Percentiles rank a stretch among this genome's conserved stretches.
These are phyloP conservation scores for Spodoptera littoralis DNA, from an alignment of 2,888 invertebrate species.

Conservation along the genomic window DNA sequence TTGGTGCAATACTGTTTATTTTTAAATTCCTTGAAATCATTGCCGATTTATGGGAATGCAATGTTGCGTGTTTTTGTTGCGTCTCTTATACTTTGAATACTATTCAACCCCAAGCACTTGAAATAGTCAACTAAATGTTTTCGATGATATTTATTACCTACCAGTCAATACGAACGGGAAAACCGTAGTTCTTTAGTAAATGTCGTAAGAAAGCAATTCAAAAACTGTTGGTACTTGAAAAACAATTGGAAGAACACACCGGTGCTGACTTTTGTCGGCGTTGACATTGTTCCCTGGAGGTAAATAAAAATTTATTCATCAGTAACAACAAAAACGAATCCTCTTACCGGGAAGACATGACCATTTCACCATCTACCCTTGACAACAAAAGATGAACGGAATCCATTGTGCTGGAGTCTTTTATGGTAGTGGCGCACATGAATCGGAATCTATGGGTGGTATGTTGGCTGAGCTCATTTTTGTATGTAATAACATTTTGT, in stretches of 20 bases:
- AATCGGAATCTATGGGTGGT: conserved; percentile 71
- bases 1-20: conserved; percentile 43
- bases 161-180: conserved; percentile 22
- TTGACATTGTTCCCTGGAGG: conserved; percentile 62
- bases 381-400: conserved; percentile 73
- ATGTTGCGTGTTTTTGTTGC: conserved; percentile 13
- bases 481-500: conserved; percentile 61
- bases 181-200: conserved; percentile 34
- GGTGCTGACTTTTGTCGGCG: conserved; percentile 59
- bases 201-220: conserved; percentile 39
- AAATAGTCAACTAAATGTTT: conserved; percentile 11
- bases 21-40: conserved; percentile 39
- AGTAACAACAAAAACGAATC: conserved; percentile 75
- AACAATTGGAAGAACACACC: conserved; percentile 48
- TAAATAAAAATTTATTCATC: conserved; percentile 75
- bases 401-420: conserved; percentile 72
- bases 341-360: conserved; percentile 75
- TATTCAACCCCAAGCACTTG: neutral
- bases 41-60: conserved; percentile 28
- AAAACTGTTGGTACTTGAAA: conserved; percentile 47
- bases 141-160: conserved; percentile 25
- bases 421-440: conserved; percentile 68
- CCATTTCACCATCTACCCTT: conserved; percentile 73
- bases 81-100: neutral
- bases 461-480: conserved; percentile 53